A percentile compares a stretch with the other conserved stretches of the same genome.
phyloP scores from a whole-genome alignment of 2,113 vertebrate genomes.

The Melanerpes aurifrons region DNA sequence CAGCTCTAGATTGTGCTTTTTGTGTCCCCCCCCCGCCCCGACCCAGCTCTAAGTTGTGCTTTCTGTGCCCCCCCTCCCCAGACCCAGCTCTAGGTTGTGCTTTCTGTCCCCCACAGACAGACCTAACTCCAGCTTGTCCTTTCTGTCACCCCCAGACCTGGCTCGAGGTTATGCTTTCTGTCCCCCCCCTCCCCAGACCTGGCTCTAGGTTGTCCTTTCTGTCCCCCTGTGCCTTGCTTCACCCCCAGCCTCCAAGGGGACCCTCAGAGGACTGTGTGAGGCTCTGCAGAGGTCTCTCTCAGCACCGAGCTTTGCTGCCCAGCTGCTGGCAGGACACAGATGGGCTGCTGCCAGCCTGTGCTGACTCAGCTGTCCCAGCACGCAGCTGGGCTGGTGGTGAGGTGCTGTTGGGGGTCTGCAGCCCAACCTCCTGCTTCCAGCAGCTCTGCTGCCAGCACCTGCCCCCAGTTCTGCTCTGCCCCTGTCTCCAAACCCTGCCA shows the following conservation, averaged over 20 bases:
- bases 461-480: background rate
- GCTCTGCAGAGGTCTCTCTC: background rate
- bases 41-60: too few relatives aligned
- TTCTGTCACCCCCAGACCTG: too few relatives aligned
- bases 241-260: background rate
- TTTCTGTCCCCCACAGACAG: too few relatives aligned
- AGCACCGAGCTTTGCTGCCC: background rate
- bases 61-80: too few relatives aligned
- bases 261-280: background rate
- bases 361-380: background rate
- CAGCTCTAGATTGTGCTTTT: too few relatives aligned
- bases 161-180: too few relatives aligned
- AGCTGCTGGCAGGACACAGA: accelerated
- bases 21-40: too few relatives aligned
- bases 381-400: accelerated
- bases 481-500: accelerated
- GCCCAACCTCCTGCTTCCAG: background rate
- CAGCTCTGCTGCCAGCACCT: background rate
- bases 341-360: background rate
- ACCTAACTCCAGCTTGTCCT: too few relatives aligned
- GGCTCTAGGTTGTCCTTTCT: too few relatives aligned
- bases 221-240: background rate
- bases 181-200: too few relatives aligned
- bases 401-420: background rate
- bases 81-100: too few relatives aligned